Evolutionary conservation across 2,797 vertebrate genomes (phyloP), one percentile per base, ranked within the genome.

Genomic region (Benthosema pterotum): DNA sequence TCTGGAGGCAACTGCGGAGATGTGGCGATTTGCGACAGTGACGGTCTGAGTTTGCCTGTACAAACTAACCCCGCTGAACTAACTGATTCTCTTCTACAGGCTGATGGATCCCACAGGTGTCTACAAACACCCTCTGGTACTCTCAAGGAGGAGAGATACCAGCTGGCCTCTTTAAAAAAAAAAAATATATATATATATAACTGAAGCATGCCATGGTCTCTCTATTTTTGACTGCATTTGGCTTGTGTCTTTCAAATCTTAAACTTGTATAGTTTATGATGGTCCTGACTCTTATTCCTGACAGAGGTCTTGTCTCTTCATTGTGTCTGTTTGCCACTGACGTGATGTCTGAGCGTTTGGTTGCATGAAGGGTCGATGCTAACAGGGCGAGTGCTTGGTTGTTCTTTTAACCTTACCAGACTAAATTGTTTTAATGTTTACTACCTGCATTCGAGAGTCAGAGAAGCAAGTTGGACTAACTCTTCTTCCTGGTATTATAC

Each of bases 21-120:
- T 73, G 61, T 54, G 22, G 48, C 46, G 63, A 62, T 75, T 67
- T 77, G 42, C 83, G 79, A 79, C 80, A 77, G 74, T 76, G 67
- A 68, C 77, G 49, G 78, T 63, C 63, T 71, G 73, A 72, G 67
- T 82, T 50, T 52, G 59, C 53, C 65, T 78, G 55, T 72, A 70
- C 72, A 54, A 46, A 88, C 90, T 93, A 91, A 92, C 84, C 28
- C 57, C 63, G 74, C 72, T 69, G 68, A 78, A 79, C 81, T 90
- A 82, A 91, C 84, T 12, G 25, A 59, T 82, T 91, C 72, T 89
- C 73, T 74, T 61, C 65, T 71, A 78, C 82, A 87, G 85, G 86
- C 78, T 25, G 60, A 73, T 69, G 68, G 62, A 72, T 83, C 69
- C 69, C 74, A 65, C 77, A 82, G 83, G 81, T 79, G 80, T 84